Evolutionary conservation across 2,888 invertebrate genomes (phyloP), one percentile per base, ranked within the genome.

Genomic region (Tinea semifulvella): DNA sequence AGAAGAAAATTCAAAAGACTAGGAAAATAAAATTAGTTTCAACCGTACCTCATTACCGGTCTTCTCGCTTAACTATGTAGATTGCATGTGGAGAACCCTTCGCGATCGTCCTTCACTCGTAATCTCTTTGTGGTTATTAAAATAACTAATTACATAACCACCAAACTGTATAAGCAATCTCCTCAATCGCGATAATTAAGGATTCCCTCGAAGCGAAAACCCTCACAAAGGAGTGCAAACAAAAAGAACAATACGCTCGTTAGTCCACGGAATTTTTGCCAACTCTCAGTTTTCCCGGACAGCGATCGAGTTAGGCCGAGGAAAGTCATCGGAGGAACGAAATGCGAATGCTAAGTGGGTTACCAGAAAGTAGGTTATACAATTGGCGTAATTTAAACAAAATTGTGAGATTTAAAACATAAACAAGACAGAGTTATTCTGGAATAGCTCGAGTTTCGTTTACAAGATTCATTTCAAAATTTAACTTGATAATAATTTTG

Each of bases 231-330:
- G 60, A 64, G 56, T 52, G 62, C 62, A 69, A 69, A 71, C 68
- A 72, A 72, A 68, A 71, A 69, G 62, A 61, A 74, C 73, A 75
- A 73, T 72, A 63, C 58, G 59, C 65, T 73, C 67, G 67, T 74
- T 73, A 73, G 58, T 55, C 55, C 50, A 51, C 18, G 14, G 57
- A 57, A 64, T 65, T 66, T 66, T 65, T 63, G 60, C 63, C 61
- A 60, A 60, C 56, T 56, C 56, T 55, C 53, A 42, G 42, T 42
- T 42, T 14, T 42, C 27, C 27, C 27, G 27, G 26, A 27, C 27
- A 5, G 42, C 52, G 53, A 55, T 57, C 52, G 53, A 40, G 40
- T 20, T 22, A 40, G 19, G 19, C 40, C 56, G 56, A 53, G 46
- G 50, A 46, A 54, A 50, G 56, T 55, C 54, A 55, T 52, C 53